Evolutionary conservation across 2,888 invertebrate species (phyloP).

Genomic region (Colostygia pectinataria): DNA sequence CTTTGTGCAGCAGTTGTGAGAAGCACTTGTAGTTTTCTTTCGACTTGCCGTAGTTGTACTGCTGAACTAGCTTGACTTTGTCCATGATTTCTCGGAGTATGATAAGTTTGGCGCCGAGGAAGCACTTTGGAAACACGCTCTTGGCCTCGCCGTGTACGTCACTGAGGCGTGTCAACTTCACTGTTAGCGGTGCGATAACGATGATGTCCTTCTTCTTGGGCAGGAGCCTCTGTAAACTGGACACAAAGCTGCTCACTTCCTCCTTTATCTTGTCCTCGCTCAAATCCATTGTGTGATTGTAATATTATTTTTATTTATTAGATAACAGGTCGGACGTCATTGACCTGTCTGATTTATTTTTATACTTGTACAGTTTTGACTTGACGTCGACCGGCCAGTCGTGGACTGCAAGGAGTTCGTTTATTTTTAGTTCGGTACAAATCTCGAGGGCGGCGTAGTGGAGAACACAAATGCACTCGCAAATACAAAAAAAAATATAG

Average conservation of each 20-base stretch:
- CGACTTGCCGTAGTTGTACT: constrained; percentile 68
- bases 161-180: constrained; percentile 54
- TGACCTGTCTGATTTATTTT: constrained; percentile 69
- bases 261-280: constrained; percentile 67
- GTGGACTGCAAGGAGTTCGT: constrained; percentile 61
- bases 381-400: constrained; percentile 61
- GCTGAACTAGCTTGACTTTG: constrained; percentile 68
- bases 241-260: constrained; percentile 66
- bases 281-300: constrained; percentile 66
- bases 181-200: constrained; percentile 49
- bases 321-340: constrained; percentile 68
- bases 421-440: constrained; percentile 50
- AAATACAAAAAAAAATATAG: neutral
- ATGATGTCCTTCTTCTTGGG: constrained; percentile 69
- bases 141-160: constrained; percentile 72
- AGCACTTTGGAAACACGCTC: constrained; percentile 70
- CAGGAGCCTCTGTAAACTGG: constrained; percentile 62
- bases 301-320: constrained; percentile 51
- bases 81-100: constrained; percentile 65
- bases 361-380: constrained; percentile 51
- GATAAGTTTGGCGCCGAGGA: constrained; percentile 66
- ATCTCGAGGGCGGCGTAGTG: too few relatives aligned
- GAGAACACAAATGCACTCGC: too few relatives aligned
- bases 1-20: constrained; percentile 65
- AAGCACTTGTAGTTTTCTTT: constrained; percentile 65